These are phyloP conservation scores for Limnodromus scolopaceus DNA, from an alignment of 2,797 vertebrate species.

Conservation along the genomic window DNA sequence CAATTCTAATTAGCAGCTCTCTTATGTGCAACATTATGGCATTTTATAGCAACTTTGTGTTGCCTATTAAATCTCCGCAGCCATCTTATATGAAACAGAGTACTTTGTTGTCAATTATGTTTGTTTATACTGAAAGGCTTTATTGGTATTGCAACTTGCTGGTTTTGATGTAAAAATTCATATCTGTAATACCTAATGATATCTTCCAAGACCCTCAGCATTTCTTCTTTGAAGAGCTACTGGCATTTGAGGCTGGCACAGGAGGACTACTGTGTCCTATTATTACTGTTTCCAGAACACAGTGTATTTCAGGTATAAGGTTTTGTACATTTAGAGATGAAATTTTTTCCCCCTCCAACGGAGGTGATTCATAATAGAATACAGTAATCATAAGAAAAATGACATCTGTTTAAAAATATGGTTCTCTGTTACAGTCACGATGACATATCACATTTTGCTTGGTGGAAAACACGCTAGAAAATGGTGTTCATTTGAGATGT, in stretches of 20 bases:
- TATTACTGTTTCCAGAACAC: constrained; percentile 35
- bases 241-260: constrained; percentile 49
- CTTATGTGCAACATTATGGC: constrained; percentile 60
- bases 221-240: constrained; percentile 55
- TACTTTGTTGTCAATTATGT: constrained; percentile 59
- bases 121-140: constrained; percentile 62
- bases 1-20: constrained; percentile 80
- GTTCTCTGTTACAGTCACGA: constrained; percentile 64
- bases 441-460: constrained; percentile 72
- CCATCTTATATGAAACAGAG: constrained; percentile 3
- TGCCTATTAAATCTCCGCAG: constrained; percentile 62
- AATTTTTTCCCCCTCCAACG: not conserved
- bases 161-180: constrained; percentile 39
- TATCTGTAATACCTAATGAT: not conserved
- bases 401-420: constrained; percentile 75
- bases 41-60: constrained; percentile 63
- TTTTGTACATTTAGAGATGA: constrained; percentile 44
- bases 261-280: not conserved
- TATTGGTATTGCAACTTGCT: constrained; percentile 6
- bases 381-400: constrained; percentile 72
- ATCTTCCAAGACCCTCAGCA: constrained; percentile 13
- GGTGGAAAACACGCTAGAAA: constrained; percentile 70
- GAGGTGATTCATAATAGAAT: constrained; percentile 69
- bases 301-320: constrained; percentile 42
- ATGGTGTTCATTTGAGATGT: constrained; percentile 66